Percentiles rank a stretch among this genome's conserved stretches.
Conservation (phyloP, 2,797 vertebrate genomes). For the Manis javanica region DNA sequence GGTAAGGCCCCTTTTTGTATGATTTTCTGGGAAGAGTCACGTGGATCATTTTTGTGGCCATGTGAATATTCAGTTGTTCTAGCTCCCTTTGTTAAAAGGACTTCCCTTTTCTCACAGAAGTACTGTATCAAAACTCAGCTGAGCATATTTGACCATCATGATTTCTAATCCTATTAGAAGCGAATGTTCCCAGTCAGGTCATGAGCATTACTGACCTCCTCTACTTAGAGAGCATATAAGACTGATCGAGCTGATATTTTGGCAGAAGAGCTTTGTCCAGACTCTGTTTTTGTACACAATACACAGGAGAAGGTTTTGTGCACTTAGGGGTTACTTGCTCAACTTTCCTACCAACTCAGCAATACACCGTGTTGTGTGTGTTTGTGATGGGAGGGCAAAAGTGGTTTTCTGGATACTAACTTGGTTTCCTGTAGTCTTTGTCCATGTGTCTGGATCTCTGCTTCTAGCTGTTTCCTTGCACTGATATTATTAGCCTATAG, state of each 20-base stretch:
- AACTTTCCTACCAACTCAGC: neutral
- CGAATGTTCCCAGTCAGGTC: neutral
- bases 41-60: neutral
- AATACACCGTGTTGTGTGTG: neutral
- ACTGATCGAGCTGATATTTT: neutral
- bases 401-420: neutral
- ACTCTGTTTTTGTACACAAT: neutral
- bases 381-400: neutral
- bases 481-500: neutral
- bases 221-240: neutral
- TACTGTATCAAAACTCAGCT: slow-evolving; percentile 33
- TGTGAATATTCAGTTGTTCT: neutral
- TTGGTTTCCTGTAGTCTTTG: neutral
- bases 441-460: neutral
- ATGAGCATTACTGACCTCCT: neutral
- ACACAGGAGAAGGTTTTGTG: neutral
- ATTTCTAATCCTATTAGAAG: neutral
- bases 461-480: neutral
- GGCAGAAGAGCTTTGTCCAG: neutral
- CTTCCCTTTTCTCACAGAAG: neutral
- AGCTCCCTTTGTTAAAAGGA: neutral
- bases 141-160: neutral
- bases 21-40: neutral
- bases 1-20: neutral
- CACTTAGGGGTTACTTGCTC: neutral